These are phyloP conservation scores for Pollenia angustigena DNA, from an alignment of 2,888 invertebrate species.

Conservation along the genomic window DNA sequence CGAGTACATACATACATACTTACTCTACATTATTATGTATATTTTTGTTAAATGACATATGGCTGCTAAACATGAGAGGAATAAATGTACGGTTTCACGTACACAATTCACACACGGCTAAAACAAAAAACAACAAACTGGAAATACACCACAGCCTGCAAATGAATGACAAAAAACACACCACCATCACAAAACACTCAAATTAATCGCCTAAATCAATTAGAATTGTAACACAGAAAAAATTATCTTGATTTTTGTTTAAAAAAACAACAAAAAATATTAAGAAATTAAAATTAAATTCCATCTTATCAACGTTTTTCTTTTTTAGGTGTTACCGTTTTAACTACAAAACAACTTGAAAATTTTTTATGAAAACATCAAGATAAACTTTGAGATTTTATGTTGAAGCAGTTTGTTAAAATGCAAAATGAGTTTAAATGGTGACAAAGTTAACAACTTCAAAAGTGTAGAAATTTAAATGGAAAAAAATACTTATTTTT, in stretches of 20 bases:
- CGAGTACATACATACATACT: conserved; percentile 22
- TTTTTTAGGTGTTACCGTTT: neutral
- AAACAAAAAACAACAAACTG: conserved; percentile 21
- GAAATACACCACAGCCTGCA: conserved; percentile 43
- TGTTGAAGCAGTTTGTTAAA: conserved; percentile 11
- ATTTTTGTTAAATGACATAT: conserved; percentile 65
- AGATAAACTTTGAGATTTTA: conserved; percentile 41
- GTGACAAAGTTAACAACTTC: conserved; percentile 48
- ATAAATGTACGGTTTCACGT: conserved; percentile 22
- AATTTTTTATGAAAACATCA: neutral
- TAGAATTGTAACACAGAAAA: conserved; percentile 35
- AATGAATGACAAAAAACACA: conserved; percentile 35
- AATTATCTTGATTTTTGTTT: neutral
- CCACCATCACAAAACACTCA: conserved; percentile 16
- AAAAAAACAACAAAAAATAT: conserved; percentile 5
- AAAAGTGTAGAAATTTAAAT: conserved; percentile 43
- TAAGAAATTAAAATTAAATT: conserved; percentile 22
- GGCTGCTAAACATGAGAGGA: conserved; percentile 60
- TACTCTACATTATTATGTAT: conserved; percentile 17
- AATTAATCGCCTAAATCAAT: conserved; percentile 48
- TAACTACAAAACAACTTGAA: conserved; percentile 24
- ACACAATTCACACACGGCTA: neutral
- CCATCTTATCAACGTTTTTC: neutral
- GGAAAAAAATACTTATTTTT: conserved; percentile 19
- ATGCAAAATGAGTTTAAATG: conserved; percentile 31